Conservation (phyloP, 2,113 vertebrate genomes). For the Notechis scutatus region DNA sequence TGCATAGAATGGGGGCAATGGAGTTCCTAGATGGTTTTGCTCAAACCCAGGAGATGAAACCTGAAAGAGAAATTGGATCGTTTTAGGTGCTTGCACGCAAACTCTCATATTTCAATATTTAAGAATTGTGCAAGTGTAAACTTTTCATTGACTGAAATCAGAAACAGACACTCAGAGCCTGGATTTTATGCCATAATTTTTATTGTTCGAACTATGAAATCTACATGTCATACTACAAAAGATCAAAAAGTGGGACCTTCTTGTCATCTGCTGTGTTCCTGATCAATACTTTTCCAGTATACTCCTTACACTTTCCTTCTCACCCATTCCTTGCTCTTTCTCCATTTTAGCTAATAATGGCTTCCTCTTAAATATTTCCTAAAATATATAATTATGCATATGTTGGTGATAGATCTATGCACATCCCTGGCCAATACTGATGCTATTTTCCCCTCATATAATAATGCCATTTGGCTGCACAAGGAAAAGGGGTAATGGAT, state of each 20-base stretch:
- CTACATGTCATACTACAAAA: neutral
- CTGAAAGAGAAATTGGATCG: slow-evolving; percentile 34
- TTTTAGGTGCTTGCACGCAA: neutral
- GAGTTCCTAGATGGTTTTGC: slow-evolving; percentile 44
- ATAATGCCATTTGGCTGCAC: neutral
- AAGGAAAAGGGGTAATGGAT: neutral
- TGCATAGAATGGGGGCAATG: slow-evolving; percentile 67
- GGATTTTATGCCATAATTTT: neutral
- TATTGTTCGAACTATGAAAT: neutral
- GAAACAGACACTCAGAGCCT: neutral
- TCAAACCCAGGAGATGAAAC: slow-evolving; percentile 68
- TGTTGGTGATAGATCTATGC: neutral
- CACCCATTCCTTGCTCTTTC: neutral
- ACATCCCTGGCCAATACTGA: neutral
- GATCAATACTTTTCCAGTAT: neutral
- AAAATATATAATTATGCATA: neutral
- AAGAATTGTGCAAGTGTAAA: neutral
- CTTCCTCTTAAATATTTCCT: neutral
- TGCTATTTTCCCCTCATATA: neutral
- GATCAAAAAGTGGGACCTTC: neutral
- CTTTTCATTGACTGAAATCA: neutral
- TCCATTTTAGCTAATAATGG: neutral
- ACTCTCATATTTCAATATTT: neutral
- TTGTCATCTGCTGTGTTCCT: neutral
- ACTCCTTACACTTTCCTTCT: neutral